These are phyloP conservation scores for Temnothorax curvispinosus DNA, from an alignment of 1,140 invertebrate species.

Conservation along the genomic window DNA sequence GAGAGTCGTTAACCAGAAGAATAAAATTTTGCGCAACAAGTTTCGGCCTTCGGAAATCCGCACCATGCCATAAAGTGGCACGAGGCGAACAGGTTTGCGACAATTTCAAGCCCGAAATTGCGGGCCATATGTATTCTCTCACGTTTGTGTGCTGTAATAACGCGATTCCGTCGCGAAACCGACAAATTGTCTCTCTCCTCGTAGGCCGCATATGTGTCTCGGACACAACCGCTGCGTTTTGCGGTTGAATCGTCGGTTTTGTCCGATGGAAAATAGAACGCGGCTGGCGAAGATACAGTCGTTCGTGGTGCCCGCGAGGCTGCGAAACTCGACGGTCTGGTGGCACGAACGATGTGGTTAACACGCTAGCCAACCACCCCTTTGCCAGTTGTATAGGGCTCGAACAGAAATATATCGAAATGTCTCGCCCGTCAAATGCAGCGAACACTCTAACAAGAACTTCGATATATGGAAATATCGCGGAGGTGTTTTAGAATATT, in stretches of 20 bases:
- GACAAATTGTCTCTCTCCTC: slow-evolving; percentile 3
- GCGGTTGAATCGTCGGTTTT: slow-evolving; percentile 31
- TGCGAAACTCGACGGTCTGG: neutral
- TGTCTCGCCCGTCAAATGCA: slow-evolving; percentile 44
- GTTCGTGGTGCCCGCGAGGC: neutral
- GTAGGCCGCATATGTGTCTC: neutral
- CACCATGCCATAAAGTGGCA: neutral
- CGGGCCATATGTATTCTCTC: neutral
- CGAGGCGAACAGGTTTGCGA: neutral
- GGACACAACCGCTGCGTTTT: neutral
- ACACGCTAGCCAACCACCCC: neutral
- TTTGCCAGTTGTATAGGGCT: slow-evolving; percentile 2
- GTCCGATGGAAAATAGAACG: slow-evolving; percentile 14
- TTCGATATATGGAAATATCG: slow-evolving; percentile 1
- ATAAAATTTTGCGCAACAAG: slow-evolving; percentile 56
- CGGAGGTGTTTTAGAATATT: neutral
- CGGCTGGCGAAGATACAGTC: neutral
- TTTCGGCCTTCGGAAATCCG: slow-evolving; percentile 18
- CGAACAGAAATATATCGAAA: slow-evolving; percentile 42
- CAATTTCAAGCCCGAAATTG: slow-evolving; percentile 2
- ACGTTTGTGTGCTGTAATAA: neutral
- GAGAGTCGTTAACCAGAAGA: neutral
- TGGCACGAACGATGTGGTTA: slow-evolving; percentile 25
- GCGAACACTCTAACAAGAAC: neutral
- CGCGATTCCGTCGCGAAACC: neutral